Base-by-base conservation (phyloP, 2,888 invertebrate genomes). In the Thecocarcelia acutangulata region DNA sequence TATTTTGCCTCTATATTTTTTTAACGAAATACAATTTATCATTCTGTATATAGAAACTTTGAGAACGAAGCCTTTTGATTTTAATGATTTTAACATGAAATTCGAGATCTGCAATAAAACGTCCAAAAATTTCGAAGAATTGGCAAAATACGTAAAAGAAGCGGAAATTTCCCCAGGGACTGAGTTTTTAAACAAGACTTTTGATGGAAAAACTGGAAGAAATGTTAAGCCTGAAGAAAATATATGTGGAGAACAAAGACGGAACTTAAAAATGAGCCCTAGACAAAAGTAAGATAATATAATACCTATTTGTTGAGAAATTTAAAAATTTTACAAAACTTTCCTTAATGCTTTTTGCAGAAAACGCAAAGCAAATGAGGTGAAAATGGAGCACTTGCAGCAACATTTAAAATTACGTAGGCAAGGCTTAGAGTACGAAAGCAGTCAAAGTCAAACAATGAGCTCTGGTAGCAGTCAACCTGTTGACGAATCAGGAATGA, bases 1-100 rank as follows among this genome's bases (percentile, higher is more conserved):
- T n/a, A n/a, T n/a, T n/a, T n/a, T n/a, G n/a, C n/a, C n/a, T n/a
- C n/a, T n/a, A n/a, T n/a, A n/a, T n/a, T n/a, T n/a, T n/a, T n/a
- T n/a, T n/a, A n/a, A n/a, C n/a, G n/a, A n/a, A n/a, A n/a, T n/a
- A n/a, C n/a, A n/a, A n/a, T n/a, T n/a, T n/a, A n/a, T n/a, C n/a
- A n/a, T n/a, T n/a, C n/a, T n/a, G n/a, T n/a, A n/a, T 70, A 15
- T 52, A 89, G 90, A 81, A 12, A 89, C 90, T 6, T 84, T 88
- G 3, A 85, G 74, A 4, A 89, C 90, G 0, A 78, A 84, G 12
- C 70, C 81, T 0, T 89, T 89, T 46, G 80, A 87, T 68, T 76
- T 85, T 3, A 19, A 83, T 0, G 76, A 74, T 2, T 86, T 87
- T 12, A 78, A 83, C 13, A 61, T 48, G 0, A 58, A 84, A 13